Evolutionary conservation across 2,888 invertebrate genomes (phyloP).

Genomic region (Carabus problematicus): DNA sequence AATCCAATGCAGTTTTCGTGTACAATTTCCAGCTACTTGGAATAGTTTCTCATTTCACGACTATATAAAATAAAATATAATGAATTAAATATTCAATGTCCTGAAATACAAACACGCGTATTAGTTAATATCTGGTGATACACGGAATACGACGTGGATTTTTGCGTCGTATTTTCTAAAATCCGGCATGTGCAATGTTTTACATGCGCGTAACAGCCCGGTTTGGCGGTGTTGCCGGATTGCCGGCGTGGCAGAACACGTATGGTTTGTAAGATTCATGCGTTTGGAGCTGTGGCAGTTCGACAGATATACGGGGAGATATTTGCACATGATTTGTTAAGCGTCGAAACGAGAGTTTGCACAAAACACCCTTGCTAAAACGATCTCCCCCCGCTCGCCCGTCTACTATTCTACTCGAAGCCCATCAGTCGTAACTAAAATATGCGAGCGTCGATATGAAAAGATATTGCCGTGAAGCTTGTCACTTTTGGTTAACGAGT

Average conservation of each 20-base stretch:
- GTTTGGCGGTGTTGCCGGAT: background rate
- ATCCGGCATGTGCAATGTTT: slow-evolving; percentile 8
- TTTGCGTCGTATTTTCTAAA: slow-evolving; percentile 4
- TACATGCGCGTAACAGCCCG: slow-evolving; percentile 18
- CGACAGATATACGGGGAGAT: slow-evolving; percentile 39
- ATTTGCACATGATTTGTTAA: slow-evolving; percentile 42
- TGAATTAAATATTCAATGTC: background rate
- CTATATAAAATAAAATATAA: slow-evolving; percentile 5
- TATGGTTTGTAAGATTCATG: slow-evolving; percentile 37
- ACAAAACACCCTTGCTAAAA: slow-evolving; percentile 26
- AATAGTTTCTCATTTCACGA: too few species aligned
- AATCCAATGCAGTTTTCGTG: too few species aligned
- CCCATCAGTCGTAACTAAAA: slow-evolving; percentile 18
- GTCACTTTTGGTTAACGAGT: slow-evolving; percentile 39
- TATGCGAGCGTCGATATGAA: slow-evolving; percentile 40
- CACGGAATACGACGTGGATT: too few species aligned
- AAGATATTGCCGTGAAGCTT: slow-evolving; percentile 40
- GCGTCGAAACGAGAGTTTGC: slow-evolving; percentile 23
- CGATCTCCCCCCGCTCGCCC: background rate
- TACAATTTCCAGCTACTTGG: too few species aligned
- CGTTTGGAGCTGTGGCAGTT: slow-evolving; percentile 29
- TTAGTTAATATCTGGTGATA: slow-evolving; percentile 1
- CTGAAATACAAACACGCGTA: background rate
- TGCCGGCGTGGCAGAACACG: slow-evolving; percentile 22
- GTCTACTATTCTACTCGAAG: background rate